These are phyloP conservation scores for Patiria miniata DNA, from an alignment of 35 echinoderm and acorn worm genomes.

Conservation along the genomic window DNA sequence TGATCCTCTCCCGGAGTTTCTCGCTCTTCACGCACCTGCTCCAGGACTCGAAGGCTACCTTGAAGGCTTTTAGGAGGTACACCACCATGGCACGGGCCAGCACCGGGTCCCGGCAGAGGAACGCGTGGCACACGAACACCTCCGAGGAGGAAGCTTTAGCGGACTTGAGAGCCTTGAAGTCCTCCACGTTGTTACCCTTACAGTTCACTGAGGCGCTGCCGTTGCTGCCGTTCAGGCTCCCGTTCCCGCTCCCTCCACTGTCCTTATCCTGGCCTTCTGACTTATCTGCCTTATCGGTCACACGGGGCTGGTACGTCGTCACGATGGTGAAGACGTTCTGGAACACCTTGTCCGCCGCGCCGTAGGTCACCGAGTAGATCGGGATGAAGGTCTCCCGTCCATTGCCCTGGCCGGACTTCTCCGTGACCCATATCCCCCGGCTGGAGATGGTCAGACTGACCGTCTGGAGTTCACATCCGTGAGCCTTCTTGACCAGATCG, in stretches of 20 bases:
- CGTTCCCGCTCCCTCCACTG: neutral
- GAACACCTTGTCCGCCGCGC: constrained; percentile 71
- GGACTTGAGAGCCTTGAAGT: neutral
- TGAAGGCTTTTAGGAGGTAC: constrained; percentile 83
- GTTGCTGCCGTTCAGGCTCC: neutral
- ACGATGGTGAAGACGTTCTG: constrained; percentile 87
- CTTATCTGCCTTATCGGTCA: neutral
- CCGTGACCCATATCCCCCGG: constrained; percentile 69
- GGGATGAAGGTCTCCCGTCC: constrained; percentile 81
- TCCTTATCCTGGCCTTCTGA: neutral
- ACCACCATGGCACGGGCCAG: constrained; percentile 80
- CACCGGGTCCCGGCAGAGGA: constrained; percentile 52
- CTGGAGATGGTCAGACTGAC: constrained; percentile 76
- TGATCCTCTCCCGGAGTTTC: constrained; percentile 63
- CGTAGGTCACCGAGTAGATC: constrained; percentile 88
- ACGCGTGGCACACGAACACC: constrained; percentile 79
- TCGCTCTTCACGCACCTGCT: constrained; percentile 60
- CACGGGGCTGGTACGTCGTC: constrained; percentile 58
- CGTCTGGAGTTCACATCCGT: constrained; percentile 51
- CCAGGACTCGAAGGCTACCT: constrained; percentile 71
- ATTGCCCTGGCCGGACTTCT: constrained; percentile 53
- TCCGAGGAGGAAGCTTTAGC: neutral
- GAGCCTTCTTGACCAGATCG: constrained; percentile 60
- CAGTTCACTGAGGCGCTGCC: neutral
- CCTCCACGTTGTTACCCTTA: neutral